Evolutionary conservation across 2,888 invertebrate species (phyloP), one percentile per base, ranked within the genome.

Genomic region (Hyposoter didymator): DNA sequence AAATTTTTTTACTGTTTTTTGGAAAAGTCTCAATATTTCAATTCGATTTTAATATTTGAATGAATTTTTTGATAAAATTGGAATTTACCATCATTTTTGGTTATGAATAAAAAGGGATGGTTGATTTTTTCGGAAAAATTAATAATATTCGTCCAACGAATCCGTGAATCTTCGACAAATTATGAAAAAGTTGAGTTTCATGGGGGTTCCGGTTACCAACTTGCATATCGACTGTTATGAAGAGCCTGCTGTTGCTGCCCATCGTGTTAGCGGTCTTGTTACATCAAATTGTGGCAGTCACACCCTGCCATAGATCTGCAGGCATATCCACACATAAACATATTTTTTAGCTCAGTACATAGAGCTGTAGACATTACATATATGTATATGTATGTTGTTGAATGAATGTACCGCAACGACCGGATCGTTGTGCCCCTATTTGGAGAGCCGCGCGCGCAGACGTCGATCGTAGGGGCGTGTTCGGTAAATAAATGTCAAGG

Each of bases 401-500:
- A 10, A 49, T 45, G 5, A 10, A 49, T 43, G 32, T 64, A 76
- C 70, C 49, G 55, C 49, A 55, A 75, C 74, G 39, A 81, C 62
- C 75, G 55, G 55, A 67, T 70, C 72, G 59, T 74, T 45, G 43
- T 28, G n/a, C 43, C 78, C 66, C 43, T 66, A 69, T 43, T 79
- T 66, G 69, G 62, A 64, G 55, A 59, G 8, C 55, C 55, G 72
- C 79, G 84, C 73, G 81, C 64, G 59, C 83, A 87, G 81, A 89
- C 84, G 85, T 79, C 88, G 89, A 90, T 90, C 87, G 89, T 87
- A 84, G 87, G 88, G 91, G 91, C 91, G 91, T 90, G 90, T 85
- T 89, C 84, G 74, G 80, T 84, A 87, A 89, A 90, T 88, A 87
- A 84, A 80, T 88, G 86, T 86, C 85, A 67, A 78, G 84, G 87